Conservation (phyloP, 2,797 vertebrate species). For the Lutjanus argentimaculatus region DNA sequence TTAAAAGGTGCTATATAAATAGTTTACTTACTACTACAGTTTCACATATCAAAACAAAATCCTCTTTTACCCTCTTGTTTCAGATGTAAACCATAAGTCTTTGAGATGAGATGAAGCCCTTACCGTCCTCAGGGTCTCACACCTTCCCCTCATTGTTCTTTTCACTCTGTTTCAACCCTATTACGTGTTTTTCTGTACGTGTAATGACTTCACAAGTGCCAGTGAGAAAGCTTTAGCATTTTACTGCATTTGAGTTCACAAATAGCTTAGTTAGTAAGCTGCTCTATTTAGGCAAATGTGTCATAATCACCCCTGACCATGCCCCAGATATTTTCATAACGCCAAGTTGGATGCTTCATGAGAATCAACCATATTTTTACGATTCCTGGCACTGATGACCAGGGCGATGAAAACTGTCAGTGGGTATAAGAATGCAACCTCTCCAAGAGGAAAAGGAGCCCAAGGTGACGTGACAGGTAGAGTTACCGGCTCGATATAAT, state of each 20-base stretch:
- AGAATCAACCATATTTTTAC: conserved; percentile 23
- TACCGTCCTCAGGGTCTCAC: not conserved
- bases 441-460: conserved; percentile 29
- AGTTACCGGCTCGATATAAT: conserved; percentile 42
- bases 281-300: conserved; percentile 14
- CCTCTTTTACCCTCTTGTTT: not conserved
- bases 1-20: no score
- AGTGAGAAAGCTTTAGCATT: not conserved
- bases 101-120: conserved; percentile 11
- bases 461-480: conserved; percentile 54
- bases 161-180: not conserved
- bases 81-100: not conserved
- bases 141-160: not conserved
- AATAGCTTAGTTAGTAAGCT: not conserved
- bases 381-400: conserved; percentile 44
- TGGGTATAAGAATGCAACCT: conserved; percentile 31
- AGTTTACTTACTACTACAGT: no score
- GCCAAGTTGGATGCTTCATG: conserved; percentile 21
- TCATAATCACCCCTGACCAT: not conserved
- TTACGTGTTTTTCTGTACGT: conserved; percentile 12
- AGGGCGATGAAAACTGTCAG: conserved; percentile 25
- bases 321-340: conserved; percentile 4
- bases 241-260: not conserved
- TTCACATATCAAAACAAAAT: not conserved
- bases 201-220: conserved; percentile 2